Percentiles rank a stretch among this genome's conserved stretches.
These are phyloP conservation scores for Cephus spinipes DNA, from an alignment of 2,888 invertebrate genomes.

Conservation along the genomic window DNA sequence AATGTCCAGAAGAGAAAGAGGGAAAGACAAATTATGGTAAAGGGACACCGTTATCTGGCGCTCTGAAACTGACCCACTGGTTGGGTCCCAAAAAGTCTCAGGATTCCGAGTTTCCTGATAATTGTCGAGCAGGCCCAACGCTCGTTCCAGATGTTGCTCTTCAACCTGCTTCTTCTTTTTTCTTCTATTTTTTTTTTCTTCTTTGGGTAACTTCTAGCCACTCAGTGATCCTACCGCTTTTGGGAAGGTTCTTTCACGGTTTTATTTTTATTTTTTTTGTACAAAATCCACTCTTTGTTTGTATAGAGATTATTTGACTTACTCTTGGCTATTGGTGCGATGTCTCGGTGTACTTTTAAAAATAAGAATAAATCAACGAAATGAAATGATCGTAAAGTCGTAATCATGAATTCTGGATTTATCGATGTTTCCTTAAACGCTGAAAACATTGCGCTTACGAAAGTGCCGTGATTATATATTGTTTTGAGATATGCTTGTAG, in stretches of 20 bases:
- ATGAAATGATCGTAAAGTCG: not conserved
- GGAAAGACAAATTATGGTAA: constrained; percentile 1
- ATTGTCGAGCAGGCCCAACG: not conserved
- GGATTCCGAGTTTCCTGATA: constrained; percentile 1
- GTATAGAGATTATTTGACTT: not conserved
- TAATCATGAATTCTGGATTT: not conserved
- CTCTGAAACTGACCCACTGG: not conserved
- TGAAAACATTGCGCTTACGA: constrained; percentile 19
- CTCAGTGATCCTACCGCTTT: not conserved
- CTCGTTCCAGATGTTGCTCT: not conserved
- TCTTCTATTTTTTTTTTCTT: not conserved
- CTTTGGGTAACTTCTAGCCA: not conserved
- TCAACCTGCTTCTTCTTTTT: not conserved
- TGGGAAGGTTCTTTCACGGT: not conserved
- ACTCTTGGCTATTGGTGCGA: not conserved
- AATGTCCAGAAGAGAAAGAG: not conserved
- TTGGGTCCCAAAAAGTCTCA: not conserved
- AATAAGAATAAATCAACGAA: not conserved
- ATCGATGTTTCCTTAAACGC: not conserved
- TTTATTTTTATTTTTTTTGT: not conserved
- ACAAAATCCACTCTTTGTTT: not conserved
- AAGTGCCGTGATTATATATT: constrained; percentile 19
- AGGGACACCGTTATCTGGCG: not conserved
- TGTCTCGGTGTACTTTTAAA: not conserved
- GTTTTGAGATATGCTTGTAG: constrained; percentile 12